These are phyloP conservation scores for Takifugu rubripes DNA, from an alignment of 2,797 vertebrate genomes.

Conservation along the genomic window DNA sequence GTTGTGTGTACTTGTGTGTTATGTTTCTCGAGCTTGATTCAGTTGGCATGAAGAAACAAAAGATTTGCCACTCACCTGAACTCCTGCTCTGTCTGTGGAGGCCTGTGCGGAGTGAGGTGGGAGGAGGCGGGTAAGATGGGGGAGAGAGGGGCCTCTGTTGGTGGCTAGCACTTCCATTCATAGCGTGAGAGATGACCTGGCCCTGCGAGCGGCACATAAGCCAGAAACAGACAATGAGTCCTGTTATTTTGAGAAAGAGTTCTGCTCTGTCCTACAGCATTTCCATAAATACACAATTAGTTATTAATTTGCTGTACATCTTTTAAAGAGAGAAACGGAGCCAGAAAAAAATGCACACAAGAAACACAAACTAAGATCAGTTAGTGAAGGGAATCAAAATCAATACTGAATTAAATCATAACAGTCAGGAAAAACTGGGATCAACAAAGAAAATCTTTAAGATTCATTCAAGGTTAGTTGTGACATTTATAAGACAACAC, in stretches of 20 bases:
- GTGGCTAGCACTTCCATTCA: conserved; percentile 87
- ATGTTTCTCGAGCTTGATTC: no score
- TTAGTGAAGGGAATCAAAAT: conserved; percentile 37
- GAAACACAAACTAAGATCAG: conserved; percentile 14
- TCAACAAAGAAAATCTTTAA: conserved; percentile 28
- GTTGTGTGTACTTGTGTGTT: not conserved
- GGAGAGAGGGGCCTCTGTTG: conserved; percentile 91
- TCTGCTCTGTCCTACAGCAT: conserved; percentile 15
- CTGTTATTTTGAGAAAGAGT: not conserved
- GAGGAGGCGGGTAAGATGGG: conserved; percentile 83
- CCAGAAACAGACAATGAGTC: conserved; percentile 35
- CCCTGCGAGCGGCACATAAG: conserved; percentile 70
- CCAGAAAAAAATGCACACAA: conserved; percentile 1
- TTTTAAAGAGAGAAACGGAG: conserved; percentile 16
- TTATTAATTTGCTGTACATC: conserved; percentile 9
- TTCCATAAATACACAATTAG: conserved; percentile 15
- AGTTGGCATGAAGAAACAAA: conserved; percentile 2
- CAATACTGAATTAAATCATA: conserved; percentile 19
- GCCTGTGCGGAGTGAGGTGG: conserved; percentile 81
- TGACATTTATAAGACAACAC: conserved; percentile 33
- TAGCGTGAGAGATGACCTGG: conserved; percentile 80
- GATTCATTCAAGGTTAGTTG: conserved; percentile 35
- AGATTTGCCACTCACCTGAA: conserved; percentile 80
- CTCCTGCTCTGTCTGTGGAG: conserved; percentile 82
- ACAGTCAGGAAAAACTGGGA: conserved; percentile 28